These are phyloP conservation scores for Podabrus alpinus DNA, from an alignment of 2,888 invertebrate genomes.

Conservation along the genomic window DNA sequence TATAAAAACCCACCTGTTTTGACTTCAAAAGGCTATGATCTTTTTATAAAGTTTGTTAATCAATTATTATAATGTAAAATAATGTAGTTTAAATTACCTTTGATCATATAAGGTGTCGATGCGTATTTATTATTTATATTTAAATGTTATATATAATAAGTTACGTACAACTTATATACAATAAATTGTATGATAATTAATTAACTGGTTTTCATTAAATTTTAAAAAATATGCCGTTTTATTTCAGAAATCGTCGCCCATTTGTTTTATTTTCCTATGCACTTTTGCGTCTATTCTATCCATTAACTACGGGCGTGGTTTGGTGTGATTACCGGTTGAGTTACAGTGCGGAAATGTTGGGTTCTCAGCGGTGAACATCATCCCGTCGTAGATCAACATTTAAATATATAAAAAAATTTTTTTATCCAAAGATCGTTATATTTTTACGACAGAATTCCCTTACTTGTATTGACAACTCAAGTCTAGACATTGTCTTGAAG, in stretches of 20 bases:
- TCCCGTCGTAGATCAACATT: too few species aligned
- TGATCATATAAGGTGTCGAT: constrained; percentile 11
- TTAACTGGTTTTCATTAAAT: constrained; percentile 1
- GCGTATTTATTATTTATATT: constrained; percentile 20
- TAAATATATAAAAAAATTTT: too few species aligned
- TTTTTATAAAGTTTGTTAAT: background rate
- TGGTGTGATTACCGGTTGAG: too few species aligned
- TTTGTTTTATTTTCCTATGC: background rate
- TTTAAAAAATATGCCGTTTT: background rate
- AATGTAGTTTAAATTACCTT: constrained; percentile 1
- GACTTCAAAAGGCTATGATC: constrained; percentile 17
- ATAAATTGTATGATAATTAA: constrained; percentile 14
- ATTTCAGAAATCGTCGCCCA: background rate
- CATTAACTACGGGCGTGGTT: too few species aligned
- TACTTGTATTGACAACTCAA: too few species aligned
- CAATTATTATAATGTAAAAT: background rate
- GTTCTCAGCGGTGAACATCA: too few species aligned
- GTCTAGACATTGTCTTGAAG: too few species aligned
- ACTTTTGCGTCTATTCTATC: too few species aligned
- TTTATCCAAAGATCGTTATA: too few species aligned
- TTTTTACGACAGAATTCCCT: too few species aligned
- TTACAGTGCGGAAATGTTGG: too few species aligned
- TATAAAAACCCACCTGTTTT: constrained; percentile 15
- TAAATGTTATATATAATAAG: constrained; percentile 17
- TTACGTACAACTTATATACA: constrained; percentile 12